Evolutionary conservation across 35 echinoderm and acorn worm genomes (phyloP).

Genomic region (Stichopus chloronotus): DNA sequence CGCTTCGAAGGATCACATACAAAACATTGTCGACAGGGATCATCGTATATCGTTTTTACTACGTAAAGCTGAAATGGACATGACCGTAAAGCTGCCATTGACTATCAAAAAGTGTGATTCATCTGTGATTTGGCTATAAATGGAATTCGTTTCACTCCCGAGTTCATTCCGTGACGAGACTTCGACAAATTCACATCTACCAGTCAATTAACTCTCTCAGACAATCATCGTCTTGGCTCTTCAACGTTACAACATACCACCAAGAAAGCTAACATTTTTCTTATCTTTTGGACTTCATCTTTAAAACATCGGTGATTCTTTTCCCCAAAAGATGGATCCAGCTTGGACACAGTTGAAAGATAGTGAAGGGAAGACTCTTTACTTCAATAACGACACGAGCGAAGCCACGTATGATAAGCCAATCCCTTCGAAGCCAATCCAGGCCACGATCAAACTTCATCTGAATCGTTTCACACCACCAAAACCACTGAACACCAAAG

Average conservation of each 20-base stretch:
- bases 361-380: background rate
- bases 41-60: background rate
- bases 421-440: background rate
- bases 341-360: background rate
- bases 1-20: background rate
- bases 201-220: background rate
- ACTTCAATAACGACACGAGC: background rate
- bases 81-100: no score
- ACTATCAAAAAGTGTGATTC: no score
- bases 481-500: background rate
- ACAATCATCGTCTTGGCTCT: no score
- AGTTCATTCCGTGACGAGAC: background rate
- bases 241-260: no score
- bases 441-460: background rate
- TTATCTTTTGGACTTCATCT: background rate
- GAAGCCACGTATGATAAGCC: conserved; percentile 6
- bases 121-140: no score
- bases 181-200: background rate
- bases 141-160: no score
- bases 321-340: background rate
- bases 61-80: no score
- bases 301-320: background rate
- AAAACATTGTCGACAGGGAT: background rate
- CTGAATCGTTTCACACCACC: background rate
- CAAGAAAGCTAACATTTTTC: background rate